Evolutionary conservation across 2,888 invertebrate species (phyloP), one percentile per base, ranked within the genome.

Genomic region (Synanthedon tipuliformis): DNA sequence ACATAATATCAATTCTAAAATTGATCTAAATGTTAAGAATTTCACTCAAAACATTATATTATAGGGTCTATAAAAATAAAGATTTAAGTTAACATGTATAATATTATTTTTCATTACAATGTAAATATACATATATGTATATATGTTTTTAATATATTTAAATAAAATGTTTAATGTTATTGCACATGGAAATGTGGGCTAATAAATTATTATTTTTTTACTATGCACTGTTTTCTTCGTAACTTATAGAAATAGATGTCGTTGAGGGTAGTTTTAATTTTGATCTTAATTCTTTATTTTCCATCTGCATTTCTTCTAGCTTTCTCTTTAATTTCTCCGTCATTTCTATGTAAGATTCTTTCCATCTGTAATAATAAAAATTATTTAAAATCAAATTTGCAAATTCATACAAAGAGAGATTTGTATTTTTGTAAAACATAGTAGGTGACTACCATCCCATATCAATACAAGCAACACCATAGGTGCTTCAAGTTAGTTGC

Each of bases 301-400:
- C 90, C 48, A 75, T 80, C 54, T 88, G 84, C 27, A 92, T 69
- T 51, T 87, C 84, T 55, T 88, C 77, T 23, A 92, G 75, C 63
- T 89, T 87, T 18, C 75, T 81, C 71, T 92, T 91, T 53, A 93
- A 85, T 70, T 89, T 91, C 0, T 80, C 77, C 1, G 90, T 89
- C 62, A 93, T 86, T 51, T 90, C 89, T 53, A 90, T 78, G 34
- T 92, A 88, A n/a, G 91, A 90, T 40, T 84, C 81, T 65, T 90
- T 90, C 90, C 93, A 93, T 56, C 91, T 92, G 66, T 54, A 78
- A 74, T 53, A 45, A 52, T 18, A 18, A 18, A 18, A 18, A n/a
- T 15, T 40, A 18, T 52, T 54, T 51, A 15, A 18, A 18, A 45
- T 45, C 2, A 45, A 45, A n/a, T 23, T 23, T 23, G 5, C 23